Conservation (phyloP, 2,113 vertebrate species). For the Elephas maximus region DNA sequence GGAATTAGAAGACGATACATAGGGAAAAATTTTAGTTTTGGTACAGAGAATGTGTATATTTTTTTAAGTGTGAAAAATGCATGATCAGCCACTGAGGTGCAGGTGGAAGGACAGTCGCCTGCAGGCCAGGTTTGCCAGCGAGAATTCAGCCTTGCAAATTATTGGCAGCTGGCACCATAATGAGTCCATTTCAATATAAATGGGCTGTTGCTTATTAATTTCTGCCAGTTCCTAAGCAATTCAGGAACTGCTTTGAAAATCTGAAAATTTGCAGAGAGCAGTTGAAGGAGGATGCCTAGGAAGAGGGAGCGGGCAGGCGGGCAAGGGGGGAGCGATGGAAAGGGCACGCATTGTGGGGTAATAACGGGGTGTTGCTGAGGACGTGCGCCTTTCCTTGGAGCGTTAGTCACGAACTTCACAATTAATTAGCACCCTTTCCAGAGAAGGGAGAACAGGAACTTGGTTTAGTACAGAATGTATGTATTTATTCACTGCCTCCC, state of each 20-base stretch:
- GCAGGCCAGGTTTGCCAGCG: conserved; percentile 84
- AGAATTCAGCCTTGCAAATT: conserved; percentile 83
- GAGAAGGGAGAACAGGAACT: not conserved
- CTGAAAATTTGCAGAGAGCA: conserved; percentile 63
- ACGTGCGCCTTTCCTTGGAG: not conserved
- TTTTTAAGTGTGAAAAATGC: conserved; percentile 15
- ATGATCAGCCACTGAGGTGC: conserved; percentile 66
- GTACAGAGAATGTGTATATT: not conserved
- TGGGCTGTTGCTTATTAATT: conserved; percentile 88
- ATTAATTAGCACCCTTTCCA: conserved; percentile 9
- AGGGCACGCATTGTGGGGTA: conserved; percentile 25
- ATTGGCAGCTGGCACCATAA: conserved; percentile 88
- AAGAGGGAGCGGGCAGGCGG: not conserved
- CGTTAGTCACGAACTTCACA: conserved; percentile 1
- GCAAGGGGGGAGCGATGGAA: not conserved
- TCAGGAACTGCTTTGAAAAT: conserved; percentile 85
- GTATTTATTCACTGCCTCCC: not conserved
- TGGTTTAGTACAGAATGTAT: not conserved
- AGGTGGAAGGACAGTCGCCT: conserved; percentile 83
- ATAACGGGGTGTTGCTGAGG: conserved; percentile 12
- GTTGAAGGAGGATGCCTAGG: not conserved
- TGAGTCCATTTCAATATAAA: conserved; percentile 90
- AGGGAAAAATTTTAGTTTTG: not conserved
- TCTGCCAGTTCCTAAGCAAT: conserved; percentile 87
- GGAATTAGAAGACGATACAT: not conserved